Evolutionary conservation across 2,888 invertebrate species (phyloP).

Genomic region (Melieria omissa): DNA sequence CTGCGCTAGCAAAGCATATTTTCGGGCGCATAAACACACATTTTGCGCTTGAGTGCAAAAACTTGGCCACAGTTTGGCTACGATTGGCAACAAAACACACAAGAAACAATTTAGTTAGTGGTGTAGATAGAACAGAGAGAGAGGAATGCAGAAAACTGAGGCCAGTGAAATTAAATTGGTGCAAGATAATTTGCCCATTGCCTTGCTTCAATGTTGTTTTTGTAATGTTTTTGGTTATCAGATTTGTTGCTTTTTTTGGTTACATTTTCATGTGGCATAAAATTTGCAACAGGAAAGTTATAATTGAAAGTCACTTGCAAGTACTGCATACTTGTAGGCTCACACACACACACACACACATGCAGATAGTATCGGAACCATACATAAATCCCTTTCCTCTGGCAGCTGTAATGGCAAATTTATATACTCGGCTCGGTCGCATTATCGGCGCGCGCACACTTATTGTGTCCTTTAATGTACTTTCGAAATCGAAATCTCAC

Average conservation of each 20-base stretch:
- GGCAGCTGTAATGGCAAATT: too few relatives aligned
- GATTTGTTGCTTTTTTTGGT: conserved; percentile 7
- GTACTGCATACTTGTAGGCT: conserved; percentile 19
- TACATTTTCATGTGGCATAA: neutral
- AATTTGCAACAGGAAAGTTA: conserved; percentile 29
- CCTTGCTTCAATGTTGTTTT: too few relatives aligned
- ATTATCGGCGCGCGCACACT: neutral
- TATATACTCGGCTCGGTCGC: too few relatives aligned
- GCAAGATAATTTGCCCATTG: conserved; percentile 32
- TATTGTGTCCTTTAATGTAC: conserved; percentile 12
- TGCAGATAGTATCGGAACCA: neutral
- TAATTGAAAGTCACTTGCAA: conserved; percentile 42
- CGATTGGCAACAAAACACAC: too few relatives aligned
- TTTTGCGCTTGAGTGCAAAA: conserved; percentile 31
- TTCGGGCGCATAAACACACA: conserved; percentile 21
- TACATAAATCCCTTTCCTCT: too few relatives aligned
- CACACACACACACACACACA: neutral
- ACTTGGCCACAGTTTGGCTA: neutral
- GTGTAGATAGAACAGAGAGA: too few relatives aligned
- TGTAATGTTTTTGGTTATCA: neutral
- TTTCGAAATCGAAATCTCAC: conserved; percentile 14
- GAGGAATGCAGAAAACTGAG: too few relatives aligned
- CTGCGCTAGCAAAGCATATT: conserved; percentile 33
- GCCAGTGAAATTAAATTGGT: conserved; percentile 33
- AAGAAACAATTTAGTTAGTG: too few relatives aligned